Conservation (phyloP, 2,797 vertebrate species). For the Nannoperca obscura region DNA sequence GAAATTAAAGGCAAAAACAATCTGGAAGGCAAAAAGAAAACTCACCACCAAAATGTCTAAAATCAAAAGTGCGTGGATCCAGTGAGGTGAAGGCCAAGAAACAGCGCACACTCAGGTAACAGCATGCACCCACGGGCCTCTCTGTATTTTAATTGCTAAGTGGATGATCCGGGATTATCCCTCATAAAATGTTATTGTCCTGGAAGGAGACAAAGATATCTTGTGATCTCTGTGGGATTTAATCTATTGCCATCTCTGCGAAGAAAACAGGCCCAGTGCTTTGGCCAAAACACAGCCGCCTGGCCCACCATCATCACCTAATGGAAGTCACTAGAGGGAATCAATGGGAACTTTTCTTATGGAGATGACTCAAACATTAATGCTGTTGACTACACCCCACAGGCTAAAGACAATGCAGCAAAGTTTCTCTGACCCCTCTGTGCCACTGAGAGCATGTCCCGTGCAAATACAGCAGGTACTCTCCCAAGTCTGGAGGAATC, state of each 20-base stretch:
- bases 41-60: too few relatives aligned
- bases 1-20: slow-evolving; percentile 1
- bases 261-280: slow-evolving; percentile 76
- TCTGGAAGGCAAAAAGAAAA: neutral
- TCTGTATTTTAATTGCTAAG: slow-evolving; percentile 85
- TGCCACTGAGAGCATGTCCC: slow-evolving; percentile 1
- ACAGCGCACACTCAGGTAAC: slow-evolving; percentile 54
- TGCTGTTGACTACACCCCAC: slow-evolving; percentile 70
- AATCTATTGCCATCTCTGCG: slow-evolving; percentile 81
- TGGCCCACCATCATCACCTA: slow-evolving; percentile 77
- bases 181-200: slow-evolving; percentile 87
- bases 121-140: slow-evolving; percentile 58
- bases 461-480: slow-evolving; percentile 14
- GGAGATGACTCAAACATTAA: slow-evolving; percentile 77
- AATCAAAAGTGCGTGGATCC: slow-evolving; percentile 7
- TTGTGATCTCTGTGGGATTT: slow-evolving; percentile 84
- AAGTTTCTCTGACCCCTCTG: slow-evolving; percentile 21
- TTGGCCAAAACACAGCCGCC: slow-evolving; percentile 82
- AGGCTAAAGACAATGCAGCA: slow-evolving; percentile 61
- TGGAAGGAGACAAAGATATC: slow-evolving; percentile 85
- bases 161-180: slow-evolving; percentile 88
- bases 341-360: slow-evolving; percentile 82
- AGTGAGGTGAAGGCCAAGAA: slow-evolving; percentile 30
- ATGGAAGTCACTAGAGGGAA: slow-evolving; percentile 78
- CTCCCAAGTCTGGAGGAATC: neutral